Conservation (phyloP, 2,797 vertebrate genomes). For the Poeciliopsis presidionis region DNA sequence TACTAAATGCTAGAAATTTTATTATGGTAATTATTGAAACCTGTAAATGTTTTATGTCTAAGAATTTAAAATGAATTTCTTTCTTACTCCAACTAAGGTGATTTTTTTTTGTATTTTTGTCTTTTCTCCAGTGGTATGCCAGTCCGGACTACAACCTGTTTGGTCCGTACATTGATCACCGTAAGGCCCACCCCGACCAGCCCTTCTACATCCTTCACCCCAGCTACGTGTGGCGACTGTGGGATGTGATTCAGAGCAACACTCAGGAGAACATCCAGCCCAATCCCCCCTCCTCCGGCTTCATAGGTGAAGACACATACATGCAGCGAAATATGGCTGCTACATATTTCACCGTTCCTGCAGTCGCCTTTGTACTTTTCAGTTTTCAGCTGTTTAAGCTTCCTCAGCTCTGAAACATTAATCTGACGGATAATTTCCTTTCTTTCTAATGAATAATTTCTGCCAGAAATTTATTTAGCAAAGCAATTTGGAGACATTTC, state of each 20-base stretch:
- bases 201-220: conserved; percentile 98
- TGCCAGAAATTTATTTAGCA: not conserved
- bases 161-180: conserved; percentile 89
- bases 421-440: not conserved
- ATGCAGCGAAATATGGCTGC: not conserved
- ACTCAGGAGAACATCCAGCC: conserved; percentile 96
- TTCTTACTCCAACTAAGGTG: not conserved
- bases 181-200: conserved; percentile 87
- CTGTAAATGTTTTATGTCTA: not conserved
- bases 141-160: conserved; percentile 98
- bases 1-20: not conserved
- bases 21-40: not conserved
- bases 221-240: conserved; percentile 95
- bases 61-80: not conserved
- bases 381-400: not conserved
- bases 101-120: no score
- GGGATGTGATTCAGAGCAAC: conserved; percentile 97
- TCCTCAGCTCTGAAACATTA: not conserved
- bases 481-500: not conserved
- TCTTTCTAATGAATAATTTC: not conserved
- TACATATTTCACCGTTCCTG: not conserved
- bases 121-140: conserved; percentile 87
- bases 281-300: conserved; percentile 97
- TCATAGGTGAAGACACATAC: conserved; percentile 87
- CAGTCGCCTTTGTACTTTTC: not conserved